phyloP scores from a whole-genome alignment of 1,140 invertebrate species.

The Anastatus disparis region DNA sequence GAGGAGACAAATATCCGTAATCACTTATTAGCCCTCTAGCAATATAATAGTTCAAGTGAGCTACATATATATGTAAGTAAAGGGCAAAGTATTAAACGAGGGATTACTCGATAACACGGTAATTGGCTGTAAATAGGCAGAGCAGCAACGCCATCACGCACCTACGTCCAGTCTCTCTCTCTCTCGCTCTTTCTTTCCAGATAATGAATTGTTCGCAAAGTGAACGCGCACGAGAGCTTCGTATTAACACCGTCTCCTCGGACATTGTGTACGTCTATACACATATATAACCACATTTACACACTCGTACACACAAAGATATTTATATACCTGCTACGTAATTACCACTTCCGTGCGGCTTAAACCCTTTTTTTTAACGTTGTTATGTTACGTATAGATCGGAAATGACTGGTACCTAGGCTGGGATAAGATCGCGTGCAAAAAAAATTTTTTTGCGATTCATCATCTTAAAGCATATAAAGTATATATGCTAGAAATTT shows the following conservation, averaged over 20 bases:
- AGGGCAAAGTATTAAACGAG: slow-evolving; percentile 32
- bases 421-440: not conserved
- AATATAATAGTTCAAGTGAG: not conserved
- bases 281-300: too few relatives aligned
- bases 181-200: slow-evolving; percentile 36
- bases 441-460: slow-evolving; percentile 25
- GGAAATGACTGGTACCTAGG: too few relatives aligned
- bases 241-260: slow-evolving; percentile 26
- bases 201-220: slow-evolving; percentile 55
- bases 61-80: not conserved
- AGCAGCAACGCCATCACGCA: not conserved
- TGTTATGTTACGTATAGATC: not conserved
- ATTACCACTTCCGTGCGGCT: too few relatives aligned
- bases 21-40: slow-evolving; percentile 22
- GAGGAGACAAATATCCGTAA: not conserved
- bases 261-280: too few relatives aligned
- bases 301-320: too few relatives aligned
- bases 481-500: slow-evolving; percentile 5
- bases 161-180: not conserved
- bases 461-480: too few relatives aligned
- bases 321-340: too few relatives aligned
- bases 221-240: slow-evolving; percentile 39
- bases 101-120: slow-evolving; percentile 53
- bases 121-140: slow-evolving; percentile 55
- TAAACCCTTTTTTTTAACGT: not conserved